Evolutionary conservation across 2,797 vertebrate species (phyloP).

Genomic region (Hybognathus amarus): DNA sequence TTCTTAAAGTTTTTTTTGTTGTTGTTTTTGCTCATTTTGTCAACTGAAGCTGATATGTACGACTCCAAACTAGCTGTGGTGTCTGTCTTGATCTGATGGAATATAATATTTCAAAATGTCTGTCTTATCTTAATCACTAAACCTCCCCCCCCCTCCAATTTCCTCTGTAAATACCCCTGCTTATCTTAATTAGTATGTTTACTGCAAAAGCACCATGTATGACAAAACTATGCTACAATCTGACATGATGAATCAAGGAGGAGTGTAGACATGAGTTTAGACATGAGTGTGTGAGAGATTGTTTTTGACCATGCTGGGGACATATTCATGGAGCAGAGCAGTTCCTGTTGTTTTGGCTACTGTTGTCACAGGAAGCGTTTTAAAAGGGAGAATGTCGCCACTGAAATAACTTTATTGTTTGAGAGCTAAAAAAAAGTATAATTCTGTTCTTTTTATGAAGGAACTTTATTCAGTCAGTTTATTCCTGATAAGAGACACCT

Average conservation of each 20-base stretch:
- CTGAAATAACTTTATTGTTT: constrained; percentile 31
- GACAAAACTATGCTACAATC: neutral
- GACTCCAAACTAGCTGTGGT: neutral
- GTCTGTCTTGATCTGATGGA: constrained; percentile 8
- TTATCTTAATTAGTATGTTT: constrained; percentile 42
- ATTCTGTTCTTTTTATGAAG: neutral
- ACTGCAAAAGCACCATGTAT: neutral
- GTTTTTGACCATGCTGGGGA: constrained; percentile 17
- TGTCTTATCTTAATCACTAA: constrained; percentile 34
- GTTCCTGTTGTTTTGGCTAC: constrained; percentile 43
- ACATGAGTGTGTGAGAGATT: constrained; percentile 10
- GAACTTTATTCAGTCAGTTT: constrained; percentile 22
- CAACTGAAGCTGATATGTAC: too few relatives aligned
- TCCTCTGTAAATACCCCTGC: constrained; percentile 26
- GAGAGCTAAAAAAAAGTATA: constrained; percentile 5
- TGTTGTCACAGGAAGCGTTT: constrained; percentile 31
- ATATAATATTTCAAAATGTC: neutral
- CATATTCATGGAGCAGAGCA: neutral
- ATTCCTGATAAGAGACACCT: constrained; percentile 8
- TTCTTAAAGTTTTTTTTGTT: neutral
- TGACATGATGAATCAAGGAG: neutral
- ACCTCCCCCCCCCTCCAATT: constrained; percentile 6
- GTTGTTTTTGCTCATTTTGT: neutral
- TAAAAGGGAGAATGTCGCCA: constrained; percentile 12
- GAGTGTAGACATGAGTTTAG: constrained; percentile 19